A percentile compares a stretch with the other conserved stretches of the same genome.
These are phyloP conservation scores for Trachythela sp. DNA, from an alignment of 64 coral and sea anemone species.

Conservation along the genomic window DNA sequence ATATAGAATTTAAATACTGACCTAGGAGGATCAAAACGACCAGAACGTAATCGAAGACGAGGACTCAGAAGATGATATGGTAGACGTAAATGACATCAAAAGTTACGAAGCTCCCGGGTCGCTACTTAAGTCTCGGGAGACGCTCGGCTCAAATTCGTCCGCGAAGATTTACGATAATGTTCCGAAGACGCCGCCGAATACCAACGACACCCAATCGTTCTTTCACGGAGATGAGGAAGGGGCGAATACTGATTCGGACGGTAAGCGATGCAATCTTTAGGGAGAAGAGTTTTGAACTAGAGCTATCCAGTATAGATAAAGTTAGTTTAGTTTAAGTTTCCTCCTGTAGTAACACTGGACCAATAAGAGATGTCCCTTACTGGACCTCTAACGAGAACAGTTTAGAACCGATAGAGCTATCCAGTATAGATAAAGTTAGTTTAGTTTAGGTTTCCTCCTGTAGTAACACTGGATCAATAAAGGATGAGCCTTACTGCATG, in stretches of 20 bases:
- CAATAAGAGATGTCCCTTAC: no score
- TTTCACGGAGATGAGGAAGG: not conserved
- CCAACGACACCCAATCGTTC: not conserved
- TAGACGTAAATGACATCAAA: not conserved
- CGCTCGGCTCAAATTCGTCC: not conserved
- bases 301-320: not conserved
- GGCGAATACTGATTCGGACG: not conserved
- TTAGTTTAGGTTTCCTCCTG: no score
- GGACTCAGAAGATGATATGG: not conserved
- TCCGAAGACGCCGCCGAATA: not conserved
- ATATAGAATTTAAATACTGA: not conserved
- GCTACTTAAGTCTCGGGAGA: not conserved
- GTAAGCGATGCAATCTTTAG: not conserved
- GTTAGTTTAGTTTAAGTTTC: not conserved
- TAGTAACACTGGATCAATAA: no score
- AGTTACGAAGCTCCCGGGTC: not conserved
- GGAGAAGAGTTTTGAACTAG: no score
- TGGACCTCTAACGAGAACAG: no score
- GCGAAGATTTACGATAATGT: not conserved
- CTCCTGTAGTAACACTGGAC: not conserved
- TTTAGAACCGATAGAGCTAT: no score
- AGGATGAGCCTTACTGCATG: no score
- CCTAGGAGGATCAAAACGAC: not conserved
- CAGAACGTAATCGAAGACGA: not conserved
- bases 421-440: no score